Base-by-base conservation (phyloP, 1,140 invertebrate species). In the Pollicipes pollicipes region DNA sequence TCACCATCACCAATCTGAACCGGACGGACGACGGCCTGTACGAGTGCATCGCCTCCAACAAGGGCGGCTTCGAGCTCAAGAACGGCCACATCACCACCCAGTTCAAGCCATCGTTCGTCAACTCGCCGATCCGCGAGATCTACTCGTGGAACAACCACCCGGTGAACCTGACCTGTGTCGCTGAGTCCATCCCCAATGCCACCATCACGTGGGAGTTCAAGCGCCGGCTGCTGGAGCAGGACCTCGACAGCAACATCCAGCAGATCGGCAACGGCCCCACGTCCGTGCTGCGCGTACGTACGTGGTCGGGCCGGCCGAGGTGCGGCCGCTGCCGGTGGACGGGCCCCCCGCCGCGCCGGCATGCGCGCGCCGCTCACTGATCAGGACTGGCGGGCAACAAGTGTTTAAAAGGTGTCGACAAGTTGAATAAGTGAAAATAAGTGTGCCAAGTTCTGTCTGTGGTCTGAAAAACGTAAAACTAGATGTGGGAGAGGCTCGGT, bases 111-210 rank as follows among this genome's bases (percentile, higher is more conserved):
- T 85, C 87, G 0, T 93, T 93, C 77, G 85, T 84, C 35, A 83
- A 77, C 66, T 79, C 81, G 1, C 78, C 85, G n/a, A 88, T 89
- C 81, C 83, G 84, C 70, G 85, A 88, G 72, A 82, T 87, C 0
- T 93, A 87, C 85, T 89, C 88, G 13, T 95, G 93, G 93, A 84
- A 88, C 30, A 80, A 85, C 58, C 83, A 84, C 73, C 85, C 87
- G 3, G 89, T 89, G 0, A 96, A 95, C 77, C 82, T 96, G 0
- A 91, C 88, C 37, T 96, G 93, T 77, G 82, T 91, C n/a, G 90
- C 91, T 21, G 88, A 90, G 78, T 87, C 89, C 73, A 91, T 95
- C 76, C 93, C 93, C 0, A 95, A 95, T 78, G 93, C 93, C 0
- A 94, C 92, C 35, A 35, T 35, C 17, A 35, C 35, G 6, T 35